Evolutionary conservation across 2,797 vertebrate genomes (phyloP).

Genomic region (Diceros bicornis): DNA sequence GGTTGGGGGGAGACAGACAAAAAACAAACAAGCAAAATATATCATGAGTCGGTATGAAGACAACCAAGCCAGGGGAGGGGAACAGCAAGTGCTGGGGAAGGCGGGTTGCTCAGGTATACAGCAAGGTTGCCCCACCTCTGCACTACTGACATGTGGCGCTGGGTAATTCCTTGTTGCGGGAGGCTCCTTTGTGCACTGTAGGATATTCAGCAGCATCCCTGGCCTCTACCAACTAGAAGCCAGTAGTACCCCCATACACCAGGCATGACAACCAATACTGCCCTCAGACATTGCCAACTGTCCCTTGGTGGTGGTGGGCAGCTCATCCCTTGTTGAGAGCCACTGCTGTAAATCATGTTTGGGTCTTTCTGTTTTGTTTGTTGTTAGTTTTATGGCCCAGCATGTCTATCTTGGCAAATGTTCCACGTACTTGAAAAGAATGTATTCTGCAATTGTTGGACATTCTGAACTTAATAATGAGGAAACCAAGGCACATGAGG

Average conservation of each 20-base stretch:
- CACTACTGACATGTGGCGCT: too few relatives aligned
- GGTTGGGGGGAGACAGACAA: background rate
- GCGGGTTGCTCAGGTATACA: accelerated
- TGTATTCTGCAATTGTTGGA: background rate
- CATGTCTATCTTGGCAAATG: background rate
- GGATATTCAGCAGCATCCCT: background rate
- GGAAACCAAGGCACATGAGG: background rate
- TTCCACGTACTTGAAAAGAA: background rate
- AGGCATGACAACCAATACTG: background rate
- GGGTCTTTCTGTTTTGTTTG: background rate
- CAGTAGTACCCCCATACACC: background rate
- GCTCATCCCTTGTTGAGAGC: background rate
- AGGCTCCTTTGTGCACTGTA: background rate
- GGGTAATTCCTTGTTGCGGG: background rate
- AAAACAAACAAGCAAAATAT: background rate
- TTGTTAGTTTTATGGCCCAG: background rate
- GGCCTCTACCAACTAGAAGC: background rate
- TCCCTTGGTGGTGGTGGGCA: too few relatives aligned
- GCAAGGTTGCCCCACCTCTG: background rate
- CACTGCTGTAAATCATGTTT: background rate
- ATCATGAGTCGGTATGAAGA: background rate
- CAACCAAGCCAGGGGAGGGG: background rate
- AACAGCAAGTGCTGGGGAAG: background rate
- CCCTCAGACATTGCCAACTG: background rate
- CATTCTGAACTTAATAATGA: background rate